Evolutionary conservation across 2,797 vertebrate species (phyloP), one percentile per base, ranked within the genome.

Genomic region (Sarcophilus harrisii): DNA sequence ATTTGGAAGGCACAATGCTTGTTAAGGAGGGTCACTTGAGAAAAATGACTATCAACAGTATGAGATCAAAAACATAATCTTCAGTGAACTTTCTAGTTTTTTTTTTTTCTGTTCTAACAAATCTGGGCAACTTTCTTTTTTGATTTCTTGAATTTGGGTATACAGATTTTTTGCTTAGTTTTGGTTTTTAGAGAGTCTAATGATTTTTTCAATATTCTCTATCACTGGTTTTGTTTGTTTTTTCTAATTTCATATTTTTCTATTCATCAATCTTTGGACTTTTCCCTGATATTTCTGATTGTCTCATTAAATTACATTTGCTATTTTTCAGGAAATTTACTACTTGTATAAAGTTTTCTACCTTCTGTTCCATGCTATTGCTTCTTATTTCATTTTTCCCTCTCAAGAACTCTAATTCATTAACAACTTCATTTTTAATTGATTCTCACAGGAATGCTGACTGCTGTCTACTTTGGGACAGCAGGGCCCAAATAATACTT

Each of bases 1-100:
- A 94, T 66, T 32, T 57, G 54, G 57, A 92, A 92, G 91, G 3
- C 57, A 81, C 30, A 55, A 21, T 57, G 94, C 21, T 95, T 91
- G 90, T 58, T 66, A 30, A 52, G 55, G 45, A 38, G 45, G 54
- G 58, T 91, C 30, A 13, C 90, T 21, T 32, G 90, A 95, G n/a
- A 38, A 81, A 21, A 38, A 81, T 38, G 66, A 5, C 6, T 81
- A 81, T n/a, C 9, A 14, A 81, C 5, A 73, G 5, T 73, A n/a
- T 73, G 6, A 18, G n/a, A 5, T 81, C 18, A 66, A 14, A 66
- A n/a, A n/a, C 32, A 45, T 38, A 81, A 38, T 38, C 16, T 81
- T 81, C n/a, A 81, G 66, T 38, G 2, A 81, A 38, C n/a, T 81
- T 38, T 58, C 38, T 81, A 14, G 38, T 24, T 81, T 81, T 81